phyloP scores from a whole-genome alignment of 2,888 invertebrate genomes.

The Phytoseiulus persimilis region DNA sequence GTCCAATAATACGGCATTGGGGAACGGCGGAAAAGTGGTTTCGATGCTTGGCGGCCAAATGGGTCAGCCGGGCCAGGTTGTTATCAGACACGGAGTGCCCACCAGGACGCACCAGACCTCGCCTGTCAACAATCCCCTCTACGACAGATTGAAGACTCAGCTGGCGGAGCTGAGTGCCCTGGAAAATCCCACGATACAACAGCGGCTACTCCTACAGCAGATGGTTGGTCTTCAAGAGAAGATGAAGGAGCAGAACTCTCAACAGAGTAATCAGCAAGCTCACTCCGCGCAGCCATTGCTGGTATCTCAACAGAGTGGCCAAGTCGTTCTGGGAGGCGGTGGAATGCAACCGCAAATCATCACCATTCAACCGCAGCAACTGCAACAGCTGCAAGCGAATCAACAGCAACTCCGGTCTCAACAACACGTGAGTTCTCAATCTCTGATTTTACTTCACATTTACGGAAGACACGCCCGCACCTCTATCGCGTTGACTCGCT shows the following conservation, averaged over 20 bases:
- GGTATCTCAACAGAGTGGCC: not conserved
- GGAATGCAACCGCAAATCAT: slow-evolving; percentile 20
- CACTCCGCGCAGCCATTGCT: not conserved
- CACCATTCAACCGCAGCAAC: slow-evolving; percentile 32
- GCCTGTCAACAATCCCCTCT: slow-evolving; percentile 19
- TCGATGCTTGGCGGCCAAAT: slow-evolving; percentile 29
- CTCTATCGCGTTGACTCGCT: not conserved
- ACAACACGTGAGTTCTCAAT: slow-evolving; percentile 13
- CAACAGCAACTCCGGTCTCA: slow-evolving; percentile 20
- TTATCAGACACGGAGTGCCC: slow-evolving; percentile 38
- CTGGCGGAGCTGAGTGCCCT: slow-evolving; percentile 20
- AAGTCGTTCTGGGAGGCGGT: slow-evolving; percentile 23
- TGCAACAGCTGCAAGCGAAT: slow-evolving; percentile 26
- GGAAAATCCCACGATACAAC: slow-evolving; percentile 25
- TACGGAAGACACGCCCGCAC: not conserved
- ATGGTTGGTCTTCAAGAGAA: slow-evolving; percentile 29
- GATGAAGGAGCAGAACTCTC: slow-evolving; percentile 9
- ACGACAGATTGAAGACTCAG: slow-evolving; percentile 33
- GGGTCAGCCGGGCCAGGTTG: slow-evolving; percentile 24
- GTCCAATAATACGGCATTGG: slow-evolving; percentile 18
- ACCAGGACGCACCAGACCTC: slow-evolving; percentile 26
- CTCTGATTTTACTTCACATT: not conserved
- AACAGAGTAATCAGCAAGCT: slow-evolving; percentile 10
- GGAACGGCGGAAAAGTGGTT: slow-evolving; percentile 31
- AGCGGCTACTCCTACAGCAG: slow-evolving; percentile 17